Evolutionary conservation across 2,888 invertebrate genomes (phyloP).

Genomic region (Heliconius hortense): DNA sequence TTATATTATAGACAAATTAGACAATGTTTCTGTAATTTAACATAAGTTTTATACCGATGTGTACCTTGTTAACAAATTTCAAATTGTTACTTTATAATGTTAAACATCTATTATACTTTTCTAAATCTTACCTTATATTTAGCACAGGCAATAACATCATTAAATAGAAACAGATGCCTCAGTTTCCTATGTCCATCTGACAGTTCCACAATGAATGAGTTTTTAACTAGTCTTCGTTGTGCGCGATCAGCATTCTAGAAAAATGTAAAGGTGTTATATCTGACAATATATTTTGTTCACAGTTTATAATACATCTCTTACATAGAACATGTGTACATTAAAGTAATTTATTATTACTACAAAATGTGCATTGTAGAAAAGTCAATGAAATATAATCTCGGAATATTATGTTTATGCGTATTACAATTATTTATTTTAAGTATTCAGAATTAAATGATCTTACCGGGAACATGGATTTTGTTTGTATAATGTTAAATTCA

Average conservation of each 20-base stretch:
- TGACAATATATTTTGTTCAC: too few relatives aligned
- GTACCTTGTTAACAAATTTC: too few relatives aligned
- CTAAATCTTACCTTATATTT: slow-evolving; percentile 88
- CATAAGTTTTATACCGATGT: too few relatives aligned
- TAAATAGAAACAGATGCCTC: slow-evolving; percentile 95
- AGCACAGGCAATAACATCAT: slow-evolving; percentile 97
- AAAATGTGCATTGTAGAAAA: neutral
- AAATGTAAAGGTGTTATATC: neutral
- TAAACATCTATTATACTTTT: neutral
- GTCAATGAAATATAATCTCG: neutral
- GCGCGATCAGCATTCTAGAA: slow-evolving; percentile 88
- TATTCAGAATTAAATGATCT: slow-evolving; percentile 50
- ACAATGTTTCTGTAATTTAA: too few relatives aligned
- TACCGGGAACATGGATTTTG: slow-evolving; percentile 91
- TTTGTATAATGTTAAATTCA: slow-evolving; percentile 93
- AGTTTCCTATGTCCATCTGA: slow-evolving; percentile 94
- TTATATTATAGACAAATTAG: too few relatives aligned
- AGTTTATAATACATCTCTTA: neutral
- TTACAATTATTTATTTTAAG: neutral
- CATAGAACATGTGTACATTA: too few relatives aligned
- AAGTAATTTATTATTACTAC: too few relatives aligned
- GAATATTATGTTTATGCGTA: neutral
- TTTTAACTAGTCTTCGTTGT: slow-evolving; percentile 94
- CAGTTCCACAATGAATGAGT: slow-evolving; percentile 96
- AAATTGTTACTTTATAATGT: too few relatives aligned